Evolutionary conservation across 2,888 invertebrate genomes (phyloP), one percentile per base, ranked within the genome.

Genomic region (Syritta pipiens): DNA sequence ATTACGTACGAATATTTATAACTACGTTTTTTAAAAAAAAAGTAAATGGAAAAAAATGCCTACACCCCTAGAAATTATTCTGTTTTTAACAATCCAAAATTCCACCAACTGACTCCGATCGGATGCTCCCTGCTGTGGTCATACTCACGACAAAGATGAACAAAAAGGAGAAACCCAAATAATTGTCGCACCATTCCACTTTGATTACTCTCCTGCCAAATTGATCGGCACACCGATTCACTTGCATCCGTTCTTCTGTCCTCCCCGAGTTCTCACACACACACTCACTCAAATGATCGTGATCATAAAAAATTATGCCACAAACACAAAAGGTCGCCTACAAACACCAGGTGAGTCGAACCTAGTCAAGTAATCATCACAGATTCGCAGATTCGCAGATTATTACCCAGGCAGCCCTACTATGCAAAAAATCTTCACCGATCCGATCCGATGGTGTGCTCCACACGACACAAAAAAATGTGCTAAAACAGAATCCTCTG

Each of bases 351-450:
- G 55, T 24, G 40, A 32, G 14, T 37, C 14, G 22, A 55, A 51
- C 60, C 71, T 55, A 72, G 60, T 49, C 60, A 51, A 46, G 74
- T 62, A 79, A 74, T 79, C 79, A 79, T 79, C 74, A 79, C 79
- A 55, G 62, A 79, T 79, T 79, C 44, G 74, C 79, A 55, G 62
- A 79, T 79, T 79, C 44, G 49, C 74, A 53, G 79, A 72, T 79
- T 68, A 68, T 74, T 79, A 74, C 55, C 42, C 46, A 48, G 12
- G 44, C 46, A 71, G 53, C 46, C 55, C 24, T 53, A 19, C 67
- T 79, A 79, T 79, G 79, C 74, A 74, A 79, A 79, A 74, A 74
- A 68, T 14, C 5, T 3, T 55, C 55, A 28, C 28, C 42, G 42
- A 79, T 67, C 72, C 40, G 77, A 72, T 76, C 76, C 63, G 30